These are phyloP conservation scores for Apostichopus leukothele DNA, from an alignment of 53 echinoderm and acorn worm species.

Conservation along the genomic window DNA sequence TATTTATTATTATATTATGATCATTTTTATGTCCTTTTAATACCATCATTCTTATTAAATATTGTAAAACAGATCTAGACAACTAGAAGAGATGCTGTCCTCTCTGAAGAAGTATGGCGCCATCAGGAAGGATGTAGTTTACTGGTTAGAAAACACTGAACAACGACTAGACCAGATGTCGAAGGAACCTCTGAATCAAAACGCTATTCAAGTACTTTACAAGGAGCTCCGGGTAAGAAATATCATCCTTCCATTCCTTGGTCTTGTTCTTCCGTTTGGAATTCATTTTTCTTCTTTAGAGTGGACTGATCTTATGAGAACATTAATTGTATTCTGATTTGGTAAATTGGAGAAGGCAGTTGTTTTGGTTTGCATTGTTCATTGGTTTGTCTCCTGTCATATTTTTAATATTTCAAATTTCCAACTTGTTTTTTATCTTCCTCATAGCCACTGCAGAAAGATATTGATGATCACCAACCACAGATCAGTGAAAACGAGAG, in stretches of 20 bases:
- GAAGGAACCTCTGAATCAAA: constrained; percentile 77
- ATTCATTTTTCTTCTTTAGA: no score
- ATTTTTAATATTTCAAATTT: neutral
- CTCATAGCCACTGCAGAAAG: constrained; percentile 86
- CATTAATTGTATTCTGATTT: no score
- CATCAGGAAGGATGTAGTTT: constrained; percentile 77
- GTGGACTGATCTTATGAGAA: no score
- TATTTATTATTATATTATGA: no score
- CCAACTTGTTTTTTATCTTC: neutral
- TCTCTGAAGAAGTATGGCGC: constrained; percentile 79
- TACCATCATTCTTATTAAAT: no score
- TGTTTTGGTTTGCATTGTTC: neutral
- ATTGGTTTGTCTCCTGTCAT: neutral
- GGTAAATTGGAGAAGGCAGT: no score
- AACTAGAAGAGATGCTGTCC: constrained; percentile 71
- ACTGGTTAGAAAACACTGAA: constrained; percentile 92
- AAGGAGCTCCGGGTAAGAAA: constrained; percentile 82
- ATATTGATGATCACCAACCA: constrained; percentile 85
- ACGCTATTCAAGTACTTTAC: constrained; percentile 84
- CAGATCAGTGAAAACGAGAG: constrained; percentile 71
- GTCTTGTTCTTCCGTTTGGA: neutral
- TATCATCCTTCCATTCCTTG: neutral
- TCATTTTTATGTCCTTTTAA: no score
- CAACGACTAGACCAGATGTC: constrained; percentile 73
- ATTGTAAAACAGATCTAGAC: constrained; percentile 51